Evolutionary conservation across 1,140 invertebrate species (phyloP).

Genomic region (Parasteatoda tepidariorum): DNA sequence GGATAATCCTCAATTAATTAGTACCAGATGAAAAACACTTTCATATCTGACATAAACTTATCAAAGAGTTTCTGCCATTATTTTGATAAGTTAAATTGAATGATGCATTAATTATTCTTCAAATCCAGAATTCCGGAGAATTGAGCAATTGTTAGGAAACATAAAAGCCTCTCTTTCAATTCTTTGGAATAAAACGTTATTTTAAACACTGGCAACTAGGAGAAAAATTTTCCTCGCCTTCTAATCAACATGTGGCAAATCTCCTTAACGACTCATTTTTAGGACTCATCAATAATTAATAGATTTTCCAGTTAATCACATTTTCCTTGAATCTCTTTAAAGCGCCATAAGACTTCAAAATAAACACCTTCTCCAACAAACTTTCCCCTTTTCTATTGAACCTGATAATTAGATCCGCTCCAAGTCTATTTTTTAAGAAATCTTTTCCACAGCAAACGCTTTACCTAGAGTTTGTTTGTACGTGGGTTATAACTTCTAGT

Average conservation of each 20-base stretch:
- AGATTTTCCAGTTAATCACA: background rate
- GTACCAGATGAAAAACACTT: too few species aligned
- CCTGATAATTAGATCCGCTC: background rate
- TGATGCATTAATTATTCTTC: too few species aligned
- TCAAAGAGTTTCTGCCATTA: too few species aligned
- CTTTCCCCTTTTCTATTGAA: background rate
- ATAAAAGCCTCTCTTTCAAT: too few species aligned
- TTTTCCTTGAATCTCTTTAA: background rate
- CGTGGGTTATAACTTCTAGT: conserved; percentile 1
- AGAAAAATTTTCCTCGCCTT: too few species aligned
- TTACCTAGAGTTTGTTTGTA: background rate
- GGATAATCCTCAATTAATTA: too few species aligned
- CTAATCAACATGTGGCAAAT: background rate
- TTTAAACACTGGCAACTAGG: too few species aligned
- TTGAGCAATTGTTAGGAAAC: too few species aligned
- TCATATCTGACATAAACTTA: too few species aligned
- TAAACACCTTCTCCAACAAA: background rate
- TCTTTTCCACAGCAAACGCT: conserved; percentile 2
- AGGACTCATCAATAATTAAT: background rate
- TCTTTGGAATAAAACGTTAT: too few species aligned
- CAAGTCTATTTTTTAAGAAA: background rate
- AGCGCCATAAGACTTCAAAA: background rate
- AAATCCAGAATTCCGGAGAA: too few species aligned
- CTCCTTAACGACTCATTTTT: background rate
- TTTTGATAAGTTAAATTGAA: too few species aligned